Evolutionary conservation across 2,888 invertebrate genomes (phyloP).

Genomic region (Campoplex capitator): DNA sequence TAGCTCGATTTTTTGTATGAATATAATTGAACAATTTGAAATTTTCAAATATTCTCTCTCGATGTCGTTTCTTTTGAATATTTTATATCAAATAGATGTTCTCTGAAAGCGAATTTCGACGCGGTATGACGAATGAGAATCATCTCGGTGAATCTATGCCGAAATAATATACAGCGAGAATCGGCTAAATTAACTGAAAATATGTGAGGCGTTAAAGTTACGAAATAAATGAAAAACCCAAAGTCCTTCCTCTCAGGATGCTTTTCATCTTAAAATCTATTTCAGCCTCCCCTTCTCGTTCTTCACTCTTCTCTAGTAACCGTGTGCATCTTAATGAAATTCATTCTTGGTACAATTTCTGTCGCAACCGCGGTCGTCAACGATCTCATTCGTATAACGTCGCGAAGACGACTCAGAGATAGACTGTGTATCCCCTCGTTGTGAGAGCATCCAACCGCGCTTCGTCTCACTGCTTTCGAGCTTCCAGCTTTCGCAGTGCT

Average conservation of each 20-base stretch:
- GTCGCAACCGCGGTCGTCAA: constrained; percentile 53
- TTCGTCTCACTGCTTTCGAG: constrained; percentile 27
- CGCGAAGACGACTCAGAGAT: constrained; percentile 19
- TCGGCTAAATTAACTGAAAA: constrained; percentile 38
- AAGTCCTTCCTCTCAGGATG: constrained; percentile 8
- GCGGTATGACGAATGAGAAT: background rate
- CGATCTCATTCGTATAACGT: constrained; percentile 36
- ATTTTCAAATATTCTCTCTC: background rate
- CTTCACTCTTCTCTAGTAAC: constrained; percentile 13
- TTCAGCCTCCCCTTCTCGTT: background rate
- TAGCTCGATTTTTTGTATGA: background rate
- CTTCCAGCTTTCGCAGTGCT: constrained; percentile 44
- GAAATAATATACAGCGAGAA: constrained; percentile 9
- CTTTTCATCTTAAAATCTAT: constrained; percentile 27
- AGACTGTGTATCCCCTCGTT: constrained; percentile 22
- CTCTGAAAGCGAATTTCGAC: background rate
- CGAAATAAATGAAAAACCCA: constrained; percentile 58
- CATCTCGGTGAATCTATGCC: background rate
- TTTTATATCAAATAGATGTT: background rate
- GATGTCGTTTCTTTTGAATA: background rate
- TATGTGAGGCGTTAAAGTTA: constrained; percentile 58
- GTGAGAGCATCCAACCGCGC: constrained; percentile 36
- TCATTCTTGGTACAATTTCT: constrained; percentile 58
- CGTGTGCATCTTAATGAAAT: constrained; percentile 57
- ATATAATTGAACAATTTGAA: background rate